Base-by-base conservation (phyloP, 2,113 vertebrate species). In the Ictalurus punctatus region DNA sequence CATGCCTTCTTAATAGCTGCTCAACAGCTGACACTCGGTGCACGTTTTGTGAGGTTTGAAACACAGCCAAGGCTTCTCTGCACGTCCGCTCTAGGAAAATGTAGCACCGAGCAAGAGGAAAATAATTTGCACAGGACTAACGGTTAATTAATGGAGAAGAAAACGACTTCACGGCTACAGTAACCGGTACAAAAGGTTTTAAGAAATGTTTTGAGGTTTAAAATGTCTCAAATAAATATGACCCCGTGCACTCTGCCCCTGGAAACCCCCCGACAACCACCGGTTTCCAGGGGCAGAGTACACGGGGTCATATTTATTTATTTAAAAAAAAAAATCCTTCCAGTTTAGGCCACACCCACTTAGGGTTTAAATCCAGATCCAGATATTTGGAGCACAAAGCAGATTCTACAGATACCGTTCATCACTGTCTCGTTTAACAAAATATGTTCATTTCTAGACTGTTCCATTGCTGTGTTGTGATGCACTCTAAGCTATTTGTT, bases 121-220 rank as follows among this genome's bases (percentile, higher is more conserved):
- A 67, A 82, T 34, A 13, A 30, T 67, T 17, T 16, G 27, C n/a
- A 30, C 7, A 30, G 17, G n/a, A 23, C 21, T 34, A 58, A 21
- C 34, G 25, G 27, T 56, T 56, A n/a, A 56, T 81, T 81, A 81
- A 58, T 81, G 80, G 56, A 83, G 58, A 82, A 61, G 30, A 37
- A 59, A 37, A 54, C 10, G 10, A 56, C 5, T 3, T 56, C 14
- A 56, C 52, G 21, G 52, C 78, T 56, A 6, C 44, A 54, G 44
- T 16, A 44, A 48, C n/a, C 34, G 78, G 52, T 10, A 79, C 27
- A n/a, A 71, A 13, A n/a, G 27, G 14, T n/a, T 27, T 67, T 34
- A 12, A 34, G 17, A 81, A 81, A 58, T 34, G n/a, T 48, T 58
- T 58, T 16, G 76, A 78, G 37, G 74, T 52, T 25, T 19, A 34